Evolutionary conservation across 2,888 invertebrate genomes (phyloP).

Genomic region (Poecilus cupreus): DNA sequence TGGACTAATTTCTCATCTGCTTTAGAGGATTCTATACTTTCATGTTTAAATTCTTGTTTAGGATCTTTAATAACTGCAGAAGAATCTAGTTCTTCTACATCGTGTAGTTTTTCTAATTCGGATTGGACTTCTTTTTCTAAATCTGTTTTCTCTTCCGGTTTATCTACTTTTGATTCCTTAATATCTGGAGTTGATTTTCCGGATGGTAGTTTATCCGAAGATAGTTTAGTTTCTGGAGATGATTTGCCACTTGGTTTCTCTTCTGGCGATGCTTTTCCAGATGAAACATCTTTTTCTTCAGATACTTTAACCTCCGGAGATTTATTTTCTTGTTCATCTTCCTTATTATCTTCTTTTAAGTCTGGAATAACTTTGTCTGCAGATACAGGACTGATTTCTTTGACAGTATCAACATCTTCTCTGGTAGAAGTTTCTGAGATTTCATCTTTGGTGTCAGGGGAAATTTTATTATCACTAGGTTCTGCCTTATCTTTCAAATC

Average conservation of each 20-base stretch:
- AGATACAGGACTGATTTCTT: constrained; percentile 53
- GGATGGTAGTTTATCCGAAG: constrained; percentile 67
- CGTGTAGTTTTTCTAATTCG: constrained; percentile 57
- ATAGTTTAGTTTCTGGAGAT: constrained; percentile 59
- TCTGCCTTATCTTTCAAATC: constrained; percentile 17
- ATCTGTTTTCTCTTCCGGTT: constrained; percentile 47
- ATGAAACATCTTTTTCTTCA: too few species aligned
- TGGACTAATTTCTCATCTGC: background rate
- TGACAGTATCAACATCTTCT: constrained; percentile 44
- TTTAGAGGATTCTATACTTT: constrained; percentile 18
- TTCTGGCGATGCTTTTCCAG: too few species aligned
- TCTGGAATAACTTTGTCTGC: constrained; percentile 7
- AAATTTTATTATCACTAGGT: background rate
- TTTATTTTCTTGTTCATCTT: constrained; percentile 4
- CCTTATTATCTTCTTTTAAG: constrained; percentile 4
- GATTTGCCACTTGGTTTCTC: too few species aligned
- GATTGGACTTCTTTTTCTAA: constrained; percentile 11
- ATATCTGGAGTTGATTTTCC: constrained; percentile 65
- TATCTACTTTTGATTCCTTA: constrained; percentile 55
- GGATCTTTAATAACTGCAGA: background rate
- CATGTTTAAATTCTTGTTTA: background rate
- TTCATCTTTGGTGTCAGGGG: constrained; percentile 51
- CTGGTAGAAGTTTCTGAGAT: constrained; percentile 46
- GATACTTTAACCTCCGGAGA: constrained; percentile 58
- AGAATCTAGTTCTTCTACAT: constrained; percentile 41